A percentile compares a stretch with the other conserved stretches of the same genome.
phyloP scores from a whole-genome alignment of 2,888 invertebrate species.

The Arge pagana region DNA sequence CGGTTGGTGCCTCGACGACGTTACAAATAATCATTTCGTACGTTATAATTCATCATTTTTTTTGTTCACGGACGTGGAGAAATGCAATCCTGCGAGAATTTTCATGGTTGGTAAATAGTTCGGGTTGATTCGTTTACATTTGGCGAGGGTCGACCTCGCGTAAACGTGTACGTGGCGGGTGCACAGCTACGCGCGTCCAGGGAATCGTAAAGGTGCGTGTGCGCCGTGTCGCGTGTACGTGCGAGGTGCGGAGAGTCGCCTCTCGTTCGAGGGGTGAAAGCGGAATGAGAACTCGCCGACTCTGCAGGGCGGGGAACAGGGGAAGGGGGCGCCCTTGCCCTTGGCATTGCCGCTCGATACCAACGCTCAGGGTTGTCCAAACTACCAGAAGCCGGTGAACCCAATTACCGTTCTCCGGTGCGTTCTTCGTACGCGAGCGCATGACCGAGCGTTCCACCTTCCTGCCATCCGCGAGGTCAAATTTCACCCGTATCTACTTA shows the following conservation, averaged over 20 bases:
- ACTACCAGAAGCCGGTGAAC: slow-evolving; percentile 38
- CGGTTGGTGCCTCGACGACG: no score
- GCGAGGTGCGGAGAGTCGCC: slow-evolving; percentile 31
- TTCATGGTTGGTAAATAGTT: no score
- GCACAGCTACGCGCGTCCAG: slow-evolving; percentile 12
- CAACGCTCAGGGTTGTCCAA: slow-evolving; percentile 55
- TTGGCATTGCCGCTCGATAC: slow-evolving; percentile 60
- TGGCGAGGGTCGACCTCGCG: neutral
- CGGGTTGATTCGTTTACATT: no score
- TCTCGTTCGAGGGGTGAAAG: slow-evolving; percentile 5
- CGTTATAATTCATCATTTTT: no score
- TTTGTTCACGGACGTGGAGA: no score
- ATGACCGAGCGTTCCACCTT: no score
- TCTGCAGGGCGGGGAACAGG: slow-evolving; percentile 28
- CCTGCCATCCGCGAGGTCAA: no score
- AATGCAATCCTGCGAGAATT: no score
- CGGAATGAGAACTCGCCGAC: slow-evolving; percentile 10
- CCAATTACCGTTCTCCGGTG: slow-evolving; percentile 30
- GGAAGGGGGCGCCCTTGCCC: slow-evolving; percentile 56
- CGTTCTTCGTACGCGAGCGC: no score
- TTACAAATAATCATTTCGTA: no score
- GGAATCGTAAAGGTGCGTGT: slow-evolving; percentile 17
- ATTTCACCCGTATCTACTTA: no score
- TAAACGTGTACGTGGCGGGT: slow-evolving; percentile 7
- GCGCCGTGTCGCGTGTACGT: slow-evolving; percentile 28